These are phyloP conservation scores for Mobula hypostoma DNA, from an alignment of 2,113 vertebrate species.

Conservation along the genomic window DNA sequence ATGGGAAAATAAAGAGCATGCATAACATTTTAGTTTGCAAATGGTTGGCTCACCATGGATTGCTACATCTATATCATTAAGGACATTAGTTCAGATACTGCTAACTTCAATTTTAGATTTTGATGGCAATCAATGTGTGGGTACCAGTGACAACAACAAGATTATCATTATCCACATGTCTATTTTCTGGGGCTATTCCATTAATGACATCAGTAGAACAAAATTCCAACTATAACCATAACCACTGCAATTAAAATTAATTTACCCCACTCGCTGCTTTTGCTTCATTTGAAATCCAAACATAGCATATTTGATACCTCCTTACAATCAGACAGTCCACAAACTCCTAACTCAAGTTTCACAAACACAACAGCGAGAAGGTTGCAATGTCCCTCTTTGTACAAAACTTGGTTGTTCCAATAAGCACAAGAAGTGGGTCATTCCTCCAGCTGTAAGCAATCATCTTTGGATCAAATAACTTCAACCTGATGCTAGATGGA, in stretches of 20 bases:
- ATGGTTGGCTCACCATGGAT: too few relatives aligned
- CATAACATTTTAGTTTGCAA: not conserved
- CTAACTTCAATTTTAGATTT: too few relatives aligned
- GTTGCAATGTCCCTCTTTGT: not conserved
- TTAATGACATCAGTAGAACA: not conserved
- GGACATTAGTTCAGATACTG: too few relatives aligned
- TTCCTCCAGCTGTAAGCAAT: slow-evolving; percentile 14
- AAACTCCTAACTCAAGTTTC: not conserved
- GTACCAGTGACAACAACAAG: too few relatives aligned
- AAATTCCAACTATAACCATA: not conserved
- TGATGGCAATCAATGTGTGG: too few relatives aligned
- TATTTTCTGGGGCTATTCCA: too few relatives aligned
- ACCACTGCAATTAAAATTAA: not conserved
- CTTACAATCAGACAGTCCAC: not conserved
- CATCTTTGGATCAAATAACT: not conserved
- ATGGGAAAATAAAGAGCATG: not conserved
- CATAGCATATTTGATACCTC: not conserved
- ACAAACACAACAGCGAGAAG: not conserved
- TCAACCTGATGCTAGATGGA: not conserved
- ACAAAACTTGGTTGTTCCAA: not conserved
- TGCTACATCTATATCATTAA: too few relatives aligned
- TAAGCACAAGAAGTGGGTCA: not conserved
- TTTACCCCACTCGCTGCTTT: not conserved
- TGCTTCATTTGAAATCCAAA: not conserved
- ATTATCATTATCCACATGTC: too few relatives aligned